A percentile compares a stretch with the other conserved stretches of the same genome.
phyloP scores from a whole-genome alignment of 2,888 invertebrate genomes.

The Idaea straminata region DNA sequence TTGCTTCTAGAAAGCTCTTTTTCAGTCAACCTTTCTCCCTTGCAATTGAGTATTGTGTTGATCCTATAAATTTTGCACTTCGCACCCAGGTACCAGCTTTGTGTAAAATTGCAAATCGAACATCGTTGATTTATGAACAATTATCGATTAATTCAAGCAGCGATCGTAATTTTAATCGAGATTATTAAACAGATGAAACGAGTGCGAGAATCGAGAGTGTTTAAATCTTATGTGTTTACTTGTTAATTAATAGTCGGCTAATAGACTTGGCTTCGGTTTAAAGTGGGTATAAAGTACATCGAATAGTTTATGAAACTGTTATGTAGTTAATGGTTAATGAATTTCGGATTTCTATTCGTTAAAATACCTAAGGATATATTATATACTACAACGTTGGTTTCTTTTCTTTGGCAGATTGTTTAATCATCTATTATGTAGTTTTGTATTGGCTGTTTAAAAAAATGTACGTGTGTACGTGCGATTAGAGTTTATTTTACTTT shows the following conservation, averaged over 20 bases:
- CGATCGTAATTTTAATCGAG: slow-evolving; percentile 75
- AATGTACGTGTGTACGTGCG: no score
- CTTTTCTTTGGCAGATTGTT: no score
- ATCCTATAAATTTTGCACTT: slow-evolving; percentile 72
- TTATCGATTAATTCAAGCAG: slow-evolving; percentile 81
- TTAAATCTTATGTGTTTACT: slow-evolving; percentile 57
- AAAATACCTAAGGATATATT: background rate
- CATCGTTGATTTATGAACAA: slow-evolving; percentile 79
- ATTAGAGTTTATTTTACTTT: no score
- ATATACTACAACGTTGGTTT: background rate
- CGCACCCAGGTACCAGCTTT: slow-evolving; percentile 75
- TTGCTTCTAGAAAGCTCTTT: no score
- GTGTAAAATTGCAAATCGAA: slow-evolving; percentile 63
- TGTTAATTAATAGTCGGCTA: slow-evolving; percentile 32
- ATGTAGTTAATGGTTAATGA: background rate
- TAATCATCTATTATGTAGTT: no score
- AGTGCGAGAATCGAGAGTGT: slow-evolving; percentile 50
- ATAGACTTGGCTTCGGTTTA: slow-evolving; percentile 1
- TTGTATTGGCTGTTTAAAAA: no score
- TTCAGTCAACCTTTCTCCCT: no score
- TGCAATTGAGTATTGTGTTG: slow-evolving; percentile 40
- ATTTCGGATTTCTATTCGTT: background rate
- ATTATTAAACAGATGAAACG: slow-evolving; percentile 64
- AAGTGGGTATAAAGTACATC: background rate
- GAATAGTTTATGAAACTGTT: background rate